Evolutionary conservation across 2,113 vertebrate species (phyloP).

Genomic region (Trogon surrucura): DNA sequence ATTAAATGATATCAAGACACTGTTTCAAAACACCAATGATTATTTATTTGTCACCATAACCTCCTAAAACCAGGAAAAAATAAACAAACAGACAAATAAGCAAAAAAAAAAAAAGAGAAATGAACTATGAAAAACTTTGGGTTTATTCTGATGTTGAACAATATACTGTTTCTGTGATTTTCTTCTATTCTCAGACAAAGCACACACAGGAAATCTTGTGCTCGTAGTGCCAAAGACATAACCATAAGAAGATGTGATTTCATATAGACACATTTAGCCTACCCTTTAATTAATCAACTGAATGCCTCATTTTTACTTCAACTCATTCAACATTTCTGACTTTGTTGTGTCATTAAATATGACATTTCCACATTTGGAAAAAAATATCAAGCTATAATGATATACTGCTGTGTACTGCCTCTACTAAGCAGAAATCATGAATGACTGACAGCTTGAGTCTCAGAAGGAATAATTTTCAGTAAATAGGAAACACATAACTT

Average conservation of each 20-base stretch:
- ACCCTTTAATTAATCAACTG: slow-evolving; percentile 46
- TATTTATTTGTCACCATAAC: background rate
- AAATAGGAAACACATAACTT: slow-evolving; percentile 28
- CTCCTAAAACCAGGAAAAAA: background rate
- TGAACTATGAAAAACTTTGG: background rate
- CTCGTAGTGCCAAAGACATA: background rate
- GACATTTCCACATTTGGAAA: slow-evolving; percentile 32
- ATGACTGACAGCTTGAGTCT: slow-evolving; percentile 25
- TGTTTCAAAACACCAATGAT: background rate
- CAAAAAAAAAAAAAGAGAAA: background rate
- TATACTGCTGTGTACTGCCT: background rate
- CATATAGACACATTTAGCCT: background rate
- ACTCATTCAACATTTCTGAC: slow-evolving; percentile 13
- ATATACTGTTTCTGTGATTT: background rate
- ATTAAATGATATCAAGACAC: background rate
- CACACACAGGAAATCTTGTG: background rate
- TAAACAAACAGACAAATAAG: background rate
- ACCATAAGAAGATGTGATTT: background rate
- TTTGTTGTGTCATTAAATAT: slow-evolving; percentile 62
- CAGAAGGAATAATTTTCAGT: slow-evolving; percentile 31
- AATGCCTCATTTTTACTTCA: slow-evolving; percentile 18
- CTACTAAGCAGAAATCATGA: slow-evolving; percentile 35
- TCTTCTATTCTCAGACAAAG: background rate
- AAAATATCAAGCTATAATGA: slow-evolving; percentile 39
- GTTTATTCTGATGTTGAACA: background rate